A percentile compares a stretch with the other conserved stretches of the same genome.
Evolutionary conservation across 2,888 invertebrate genomes (phyloP).

Genomic region (Cryptocheilus praepositus): DNA sequence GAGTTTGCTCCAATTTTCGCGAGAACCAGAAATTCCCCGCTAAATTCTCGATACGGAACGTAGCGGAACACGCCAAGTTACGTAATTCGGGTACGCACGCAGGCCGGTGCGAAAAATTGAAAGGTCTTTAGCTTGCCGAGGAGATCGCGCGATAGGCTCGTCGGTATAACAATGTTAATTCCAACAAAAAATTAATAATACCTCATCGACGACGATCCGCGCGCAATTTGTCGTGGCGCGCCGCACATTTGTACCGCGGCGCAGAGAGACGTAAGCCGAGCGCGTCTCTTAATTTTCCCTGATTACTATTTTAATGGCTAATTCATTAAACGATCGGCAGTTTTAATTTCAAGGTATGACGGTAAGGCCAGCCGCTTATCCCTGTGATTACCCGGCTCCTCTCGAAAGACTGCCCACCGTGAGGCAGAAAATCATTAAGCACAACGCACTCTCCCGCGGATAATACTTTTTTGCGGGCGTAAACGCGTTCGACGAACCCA

Average conservation of each 20-base stretch:
- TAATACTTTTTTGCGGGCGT: slow-evolving; percentile 1
- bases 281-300: too few relatives aligned
- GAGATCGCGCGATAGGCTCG: too few relatives aligned
- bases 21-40: not conserved
- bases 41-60: not conserved
- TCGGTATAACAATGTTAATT: too few relatives aligned
- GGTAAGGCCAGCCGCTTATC: slow-evolving; percentile 6
- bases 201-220: too few relatives aligned
- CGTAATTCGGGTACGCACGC: not conserved
- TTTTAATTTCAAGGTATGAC: too few relatives aligned
- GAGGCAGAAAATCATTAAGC: slow-evolving; percentile 8
- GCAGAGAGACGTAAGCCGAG: too few relatives aligned
- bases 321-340: too few relatives aligned
- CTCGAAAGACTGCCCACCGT: not conserved
- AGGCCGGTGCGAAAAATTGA: not conserved
- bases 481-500: slow-evolving; percentile 37
- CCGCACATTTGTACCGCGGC: not conserved
- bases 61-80: not conserved
- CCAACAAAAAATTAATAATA: too few relatives aligned
- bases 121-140: too few relatives aligned
- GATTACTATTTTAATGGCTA: too few relatives aligned
- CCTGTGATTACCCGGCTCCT: not conserved
- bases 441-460: slow-evolving; percentile 13
- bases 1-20: not conserved
- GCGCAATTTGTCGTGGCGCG: not conserved